A percentile compares a stretch with the other conserved stretches of the same genome.
Conservation (phyloP, 1,140 invertebrate species). For the Lamellibrachia luymesi region DNA sequence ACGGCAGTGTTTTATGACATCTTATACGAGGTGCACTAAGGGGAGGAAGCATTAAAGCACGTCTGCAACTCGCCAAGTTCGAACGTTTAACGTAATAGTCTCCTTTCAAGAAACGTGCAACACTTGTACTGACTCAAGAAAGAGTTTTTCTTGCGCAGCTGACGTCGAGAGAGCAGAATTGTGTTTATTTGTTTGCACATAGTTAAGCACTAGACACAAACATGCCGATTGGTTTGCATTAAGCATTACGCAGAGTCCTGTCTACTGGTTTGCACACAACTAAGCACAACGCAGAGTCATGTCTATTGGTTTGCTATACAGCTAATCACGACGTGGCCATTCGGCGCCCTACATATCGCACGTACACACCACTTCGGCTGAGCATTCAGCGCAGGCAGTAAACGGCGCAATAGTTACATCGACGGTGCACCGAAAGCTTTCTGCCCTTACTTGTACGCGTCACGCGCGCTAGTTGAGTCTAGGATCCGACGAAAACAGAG, state of each 20-base stretch:
- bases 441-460: neutral
- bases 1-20: too few relatives aligned
- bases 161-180: neutral
- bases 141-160: neutral
- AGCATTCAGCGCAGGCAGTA: neutral
- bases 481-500: neutral
- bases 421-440: neutral
- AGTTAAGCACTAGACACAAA: neutral
- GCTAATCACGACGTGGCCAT: neutral
- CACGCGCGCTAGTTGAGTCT: neutral
- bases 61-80: too few relatives aligned
- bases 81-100: too few relatives aligned
- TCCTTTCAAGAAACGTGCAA: neutral
- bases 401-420: neutral
- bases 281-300: neutral
- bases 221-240: neutral
- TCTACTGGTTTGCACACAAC: neutral
- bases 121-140: neutral
- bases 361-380: neutral
- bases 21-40: too few relatives aligned
- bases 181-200: neutral
- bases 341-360: neutral
- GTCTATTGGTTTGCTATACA: too few relatives aligned
- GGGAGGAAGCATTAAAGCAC: too few relatives aligned
- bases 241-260: neutral